Evolutionary conservation across 2,888 invertebrate species (phyloP), one percentile per base, ranked within the genome.

Genomic region (Caenorhabditis parvicauda): DNA sequence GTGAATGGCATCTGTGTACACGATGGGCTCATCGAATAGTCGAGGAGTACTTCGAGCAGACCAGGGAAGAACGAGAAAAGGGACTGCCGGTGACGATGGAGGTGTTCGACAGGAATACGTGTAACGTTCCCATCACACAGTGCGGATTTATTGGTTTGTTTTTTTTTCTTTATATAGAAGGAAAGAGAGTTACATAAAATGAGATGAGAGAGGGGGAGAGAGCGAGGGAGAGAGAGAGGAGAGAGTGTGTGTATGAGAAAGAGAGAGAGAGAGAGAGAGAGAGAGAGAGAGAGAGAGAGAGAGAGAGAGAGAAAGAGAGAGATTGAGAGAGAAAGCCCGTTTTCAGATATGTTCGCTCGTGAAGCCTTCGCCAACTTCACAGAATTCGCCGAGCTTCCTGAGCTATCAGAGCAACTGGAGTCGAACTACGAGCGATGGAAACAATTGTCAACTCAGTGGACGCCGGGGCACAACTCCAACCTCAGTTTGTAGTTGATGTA

Each of bases 301-400:
- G n/a, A n/a, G n/a, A n/a, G n/a, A n/a, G 17, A 12, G n/a, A n/a
- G n/a, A n/a, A n/a, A n/a, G n/a, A n/a, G n/a, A n/a, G n/a, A n/a
- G n/a, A n/a, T n/a, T n/a, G n/a, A n/a, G n/a, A n/a, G n/a, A n/a
- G n/a, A n/a, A n/a, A n/a, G n/a, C n/a, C n/a, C 17, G 5, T 27
- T 54, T 67, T 12, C 57, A 65, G 96, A 96, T 83, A 93, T 90
- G 84, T 96, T 96, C 81, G 92, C 95, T 77, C 90, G 90, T 76
- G 93, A 93, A 81, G 93, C 96, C 91, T 91, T 95, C 85, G 92
- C 93, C 81, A 91, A 92, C 28, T 96, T 94, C 93, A 89, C 93
- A 81, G 89, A 77, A 28, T 81, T 78, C 67, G 77, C 78, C 17
- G 67, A 75, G 22, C 57, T 77, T 41, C 70, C 75, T 2, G 67